Conservation (phyloP, 2,113 vertebrate species). For the Peromyscus maniculatus region DNA sequence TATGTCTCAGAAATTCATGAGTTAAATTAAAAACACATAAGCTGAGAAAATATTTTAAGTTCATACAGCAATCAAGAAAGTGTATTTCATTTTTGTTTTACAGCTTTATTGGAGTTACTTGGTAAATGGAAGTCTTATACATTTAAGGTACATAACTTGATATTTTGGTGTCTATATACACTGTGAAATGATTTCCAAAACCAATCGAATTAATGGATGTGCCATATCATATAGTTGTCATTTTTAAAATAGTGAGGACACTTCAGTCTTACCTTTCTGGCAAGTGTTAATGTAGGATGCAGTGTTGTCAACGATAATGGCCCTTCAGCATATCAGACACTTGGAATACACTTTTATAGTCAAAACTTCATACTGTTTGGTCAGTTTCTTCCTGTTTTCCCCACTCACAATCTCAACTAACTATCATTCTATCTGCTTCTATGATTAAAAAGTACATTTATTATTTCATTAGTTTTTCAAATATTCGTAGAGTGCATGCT, state of each 20-base stretch:
- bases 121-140: not conserved
- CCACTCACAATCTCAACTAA: not conserved
- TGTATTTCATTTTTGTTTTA: conserved; percentile 37
- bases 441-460: not conserved
- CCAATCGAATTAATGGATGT: not conserved
- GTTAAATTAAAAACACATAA: conserved; percentile 51
- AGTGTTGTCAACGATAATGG: not conserved
- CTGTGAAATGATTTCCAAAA: not conserved
- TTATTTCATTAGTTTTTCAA: conserved; percentile 5
- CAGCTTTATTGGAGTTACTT: not conserved
- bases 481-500: conserved; percentile 17
- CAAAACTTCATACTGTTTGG: not conserved
- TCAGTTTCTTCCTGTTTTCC: not conserved
- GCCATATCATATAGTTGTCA: not conserved
- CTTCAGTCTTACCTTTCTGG: not conserved
- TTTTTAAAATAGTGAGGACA: not conserved
- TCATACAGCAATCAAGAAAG: not conserved
- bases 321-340: not conserved
- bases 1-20: conserved; percentile 18
- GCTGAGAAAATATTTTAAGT: conserved; percentile 42
- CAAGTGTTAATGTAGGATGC: not conserved
- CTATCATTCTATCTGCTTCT: not conserved
- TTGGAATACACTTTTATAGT: not conserved
- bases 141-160: not conserved
- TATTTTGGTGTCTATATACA: not conserved